Base-by-base conservation (phyloP, 2,888 invertebrate species). In the Drosophila acutilabella region DNA sequence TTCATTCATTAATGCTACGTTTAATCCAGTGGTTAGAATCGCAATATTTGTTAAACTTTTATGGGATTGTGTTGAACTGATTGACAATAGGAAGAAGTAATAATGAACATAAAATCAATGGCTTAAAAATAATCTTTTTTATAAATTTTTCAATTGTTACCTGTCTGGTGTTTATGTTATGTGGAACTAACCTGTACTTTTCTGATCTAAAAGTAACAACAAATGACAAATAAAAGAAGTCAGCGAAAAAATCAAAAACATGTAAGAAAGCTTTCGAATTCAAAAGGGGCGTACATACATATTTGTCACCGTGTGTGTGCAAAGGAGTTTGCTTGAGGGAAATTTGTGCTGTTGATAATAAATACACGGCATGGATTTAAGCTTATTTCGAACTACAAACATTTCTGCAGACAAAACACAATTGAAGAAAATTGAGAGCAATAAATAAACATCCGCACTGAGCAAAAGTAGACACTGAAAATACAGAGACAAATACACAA, bases 201-300 rank as follows among this genome's bases (percentile, higher is more conserved):
- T 13, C 36, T 23, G 36, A 13, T 36, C 6, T 30, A 30, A 30
- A 30, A 30, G 30, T 36, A 36, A 36, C 36, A 0, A 11, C 20
- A 8, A 13, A 36, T 42, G 40, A 20, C 23, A 38, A 64, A 54
- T 30, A 16, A 20, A 41, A 40, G 33, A 71, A 74, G 60, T 58
- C 56, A 45, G 33, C 52, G 51, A 56, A 78, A 81, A 85, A 80
- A 47, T 84, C 81, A 73, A 62, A 80, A 78, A 75, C 78, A 85
- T 79, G 82, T 74, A 80, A 84, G 81, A 75, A 87, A 84, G 70
- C 74, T 81, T 61, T 62, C 13, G 64, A 62, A 74, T 65, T 67
- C 56, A 51, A 73, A 52, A 38, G 64, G 42, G 40, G 30, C 42
- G 14, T 45, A 30, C 51, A 41, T 69, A 70, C 53, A 62, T 71